Percentiles rank a stretch among this genome's conserved stretches.
phyloP scores from a whole-genome alignment of 2,113 vertebrate genomes.

The Microtus richardsoni region DNA sequence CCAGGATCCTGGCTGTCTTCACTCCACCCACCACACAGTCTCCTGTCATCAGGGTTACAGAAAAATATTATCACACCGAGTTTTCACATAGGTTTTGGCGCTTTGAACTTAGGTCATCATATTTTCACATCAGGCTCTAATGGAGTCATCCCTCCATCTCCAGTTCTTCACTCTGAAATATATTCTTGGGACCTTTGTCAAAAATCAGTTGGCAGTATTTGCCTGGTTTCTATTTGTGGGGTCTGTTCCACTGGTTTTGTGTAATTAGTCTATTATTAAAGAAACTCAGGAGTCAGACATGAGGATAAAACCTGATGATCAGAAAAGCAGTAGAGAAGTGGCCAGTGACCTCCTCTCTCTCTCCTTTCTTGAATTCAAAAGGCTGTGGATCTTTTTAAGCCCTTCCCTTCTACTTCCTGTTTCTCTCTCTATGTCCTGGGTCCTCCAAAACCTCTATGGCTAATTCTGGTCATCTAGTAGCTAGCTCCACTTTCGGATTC shows the following conservation, averaged over 20 bases:
- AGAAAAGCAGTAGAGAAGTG: too few species aligned
- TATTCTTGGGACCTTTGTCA: neutral
- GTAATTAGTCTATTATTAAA: too few species aligned
- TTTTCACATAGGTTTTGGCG: neutral
- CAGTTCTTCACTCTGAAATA: neutral
- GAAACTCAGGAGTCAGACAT: too few species aligned
- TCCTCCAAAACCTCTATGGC: too few species aligned
- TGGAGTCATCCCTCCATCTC: neutral
- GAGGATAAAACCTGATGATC: too few species aligned
- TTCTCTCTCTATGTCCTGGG: too few species aligned
- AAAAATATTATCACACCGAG: neutral
- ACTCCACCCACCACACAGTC: neutral
- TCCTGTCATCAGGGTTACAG: neutral
- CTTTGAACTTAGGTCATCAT: neutral
- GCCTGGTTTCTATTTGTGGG: neutral
- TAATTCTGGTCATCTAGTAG: too few species aligned
- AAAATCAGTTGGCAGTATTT: neutral
- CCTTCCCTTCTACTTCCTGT: too few species aligned
- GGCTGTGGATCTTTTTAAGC: too few species aligned
- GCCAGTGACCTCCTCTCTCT: too few species aligned
- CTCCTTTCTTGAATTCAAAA: too few species aligned
- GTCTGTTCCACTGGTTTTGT: neutral
- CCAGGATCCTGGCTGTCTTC: neutral
- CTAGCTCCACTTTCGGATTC: too few species aligned
- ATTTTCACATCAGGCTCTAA: neutral